These are phyloP conservation scores for Synergus gifuensis DNA, from an alignment of 2,888 invertebrate species.

Conservation along the genomic window DNA sequence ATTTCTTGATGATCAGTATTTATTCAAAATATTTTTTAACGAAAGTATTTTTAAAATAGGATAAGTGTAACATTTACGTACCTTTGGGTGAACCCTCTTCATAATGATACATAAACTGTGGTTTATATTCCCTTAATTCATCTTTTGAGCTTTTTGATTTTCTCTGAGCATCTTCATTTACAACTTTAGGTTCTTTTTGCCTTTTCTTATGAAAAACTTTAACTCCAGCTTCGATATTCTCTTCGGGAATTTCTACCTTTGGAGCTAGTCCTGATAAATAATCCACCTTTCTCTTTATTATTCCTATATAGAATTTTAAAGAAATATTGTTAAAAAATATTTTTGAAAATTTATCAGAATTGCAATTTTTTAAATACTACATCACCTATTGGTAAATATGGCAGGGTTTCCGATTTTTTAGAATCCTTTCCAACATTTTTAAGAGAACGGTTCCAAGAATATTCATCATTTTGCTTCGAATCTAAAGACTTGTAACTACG, in stretches of 20 bases:
- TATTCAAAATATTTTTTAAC: conserved; percentile 40
- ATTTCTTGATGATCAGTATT: conserved; percentile 31
- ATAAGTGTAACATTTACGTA: conserved; percentile 49
- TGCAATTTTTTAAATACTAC: conserved; percentile 3
- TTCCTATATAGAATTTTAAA: conserved; percentile 47
- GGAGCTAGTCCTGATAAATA: conserved; percentile 58
- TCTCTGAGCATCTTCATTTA: neutral
- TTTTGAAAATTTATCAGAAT: neutral
- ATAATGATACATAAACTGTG: conserved; percentile 46
- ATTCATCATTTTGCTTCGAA: neutral
- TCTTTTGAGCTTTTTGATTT: neutral
- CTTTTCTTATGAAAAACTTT: neutral
- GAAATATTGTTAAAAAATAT: neutral
- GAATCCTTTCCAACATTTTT: neutral
- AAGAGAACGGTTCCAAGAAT: neutral
- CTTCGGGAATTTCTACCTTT: conserved; percentile 45
- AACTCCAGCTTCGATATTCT: conserved; percentile 26
- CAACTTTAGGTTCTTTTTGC: neutral
- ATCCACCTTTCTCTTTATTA: conserved; percentile 57
- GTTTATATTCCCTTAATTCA: conserved; percentile 3
- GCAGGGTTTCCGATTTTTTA: conserved; percentile 9
- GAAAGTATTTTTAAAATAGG: neutral
- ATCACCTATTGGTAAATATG: conserved; percentile 49
- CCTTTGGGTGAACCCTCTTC: conserved; percentile 56
- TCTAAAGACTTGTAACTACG: neutral